Conservation (phyloP, 35 echinoderm and acorn worm species). For the Eucidaris tribuloides region DNA sequence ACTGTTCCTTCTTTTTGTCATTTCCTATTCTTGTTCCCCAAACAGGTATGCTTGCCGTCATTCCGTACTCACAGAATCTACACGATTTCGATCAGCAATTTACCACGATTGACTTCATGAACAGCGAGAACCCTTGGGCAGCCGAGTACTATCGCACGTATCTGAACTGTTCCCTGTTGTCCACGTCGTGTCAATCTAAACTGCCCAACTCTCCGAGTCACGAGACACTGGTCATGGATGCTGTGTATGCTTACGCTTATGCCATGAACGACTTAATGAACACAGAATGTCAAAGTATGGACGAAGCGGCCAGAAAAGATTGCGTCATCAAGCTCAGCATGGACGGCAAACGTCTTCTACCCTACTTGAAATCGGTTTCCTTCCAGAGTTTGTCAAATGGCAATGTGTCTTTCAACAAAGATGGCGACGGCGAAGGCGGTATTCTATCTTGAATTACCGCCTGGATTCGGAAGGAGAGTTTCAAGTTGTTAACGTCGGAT, state of each 20-base stretch:
- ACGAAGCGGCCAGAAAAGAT: background rate
- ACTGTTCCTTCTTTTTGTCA: too few species aligned
- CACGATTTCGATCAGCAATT: constrained; percentile 53
- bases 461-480: background rate
- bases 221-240: constrained; percentile 88
- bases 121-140: constrained; percentile 58
- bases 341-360: constrained; percentile 15
- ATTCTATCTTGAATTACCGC: constrained; percentile 62
- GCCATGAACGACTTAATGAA: constrained; percentile 51
- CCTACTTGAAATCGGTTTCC: constrained; percentile 31
- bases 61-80: constrained; percentile 61
- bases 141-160: constrained; percentile 46
- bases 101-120: background rate
- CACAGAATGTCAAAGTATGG: background rate
- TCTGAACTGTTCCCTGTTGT: background rate
- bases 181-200: too few species aligned
- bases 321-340: background rate
- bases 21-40: too few species aligned
- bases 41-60: constrained; percentile 57
- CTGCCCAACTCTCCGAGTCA: background rate
- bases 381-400: constrained; percentile 86
- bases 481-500: constrained; percentile 18
- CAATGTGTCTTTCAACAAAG: constrained; percentile 40
- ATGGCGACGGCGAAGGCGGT: constrained; percentile 59
- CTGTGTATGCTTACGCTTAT: constrained; percentile 69